These are phyloP conservation scores for Paracentrotus lividus DNA, from an alignment of 53 echinoderm and acorn worm species.

Conservation along the genomic window DNA sequence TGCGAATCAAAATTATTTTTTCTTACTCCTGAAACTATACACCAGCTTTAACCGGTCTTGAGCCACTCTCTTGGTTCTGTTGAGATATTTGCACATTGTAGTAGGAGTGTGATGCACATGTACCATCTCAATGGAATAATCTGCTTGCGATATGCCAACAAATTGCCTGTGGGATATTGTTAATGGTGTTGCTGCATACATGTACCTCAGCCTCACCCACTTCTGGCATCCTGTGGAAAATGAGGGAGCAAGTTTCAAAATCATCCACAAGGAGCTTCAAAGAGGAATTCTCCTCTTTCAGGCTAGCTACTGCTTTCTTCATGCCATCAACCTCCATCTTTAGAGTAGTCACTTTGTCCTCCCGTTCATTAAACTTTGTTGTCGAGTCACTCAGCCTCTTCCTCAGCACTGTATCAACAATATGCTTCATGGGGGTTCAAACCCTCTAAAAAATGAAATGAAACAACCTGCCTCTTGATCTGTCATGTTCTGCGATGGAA, in stretches of 20 bases:
- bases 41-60: background rate
- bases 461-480: background rate
- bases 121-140: constrained; percentile 5
- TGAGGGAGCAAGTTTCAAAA: constrained; percentile 10
- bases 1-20: too few species aligned
- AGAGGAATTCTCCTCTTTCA: background rate
- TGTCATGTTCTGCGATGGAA: background rate
- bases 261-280: background rate
- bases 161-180: background rate
- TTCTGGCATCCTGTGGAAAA: constrained; percentile 6
- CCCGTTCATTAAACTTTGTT: too few species aligned
- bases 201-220: background rate
- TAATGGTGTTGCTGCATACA: background rate
- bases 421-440: background rate
- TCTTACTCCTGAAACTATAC: too few species aligned
- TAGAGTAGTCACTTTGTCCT: background rate
- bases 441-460: background rate
- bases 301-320: background rate
- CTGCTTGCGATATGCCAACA: background rate
- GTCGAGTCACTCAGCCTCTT: constrained; percentile 26
- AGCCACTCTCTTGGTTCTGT: background rate
- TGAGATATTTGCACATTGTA: too few species aligned
- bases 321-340: background rate
- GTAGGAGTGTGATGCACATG: constrained; percentile 22
- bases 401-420: background rate